Evolutionary conservation across 2,113 vertebrate species (phyloP).

Genomic region (Hymenochirus boettgeri): DNA sequence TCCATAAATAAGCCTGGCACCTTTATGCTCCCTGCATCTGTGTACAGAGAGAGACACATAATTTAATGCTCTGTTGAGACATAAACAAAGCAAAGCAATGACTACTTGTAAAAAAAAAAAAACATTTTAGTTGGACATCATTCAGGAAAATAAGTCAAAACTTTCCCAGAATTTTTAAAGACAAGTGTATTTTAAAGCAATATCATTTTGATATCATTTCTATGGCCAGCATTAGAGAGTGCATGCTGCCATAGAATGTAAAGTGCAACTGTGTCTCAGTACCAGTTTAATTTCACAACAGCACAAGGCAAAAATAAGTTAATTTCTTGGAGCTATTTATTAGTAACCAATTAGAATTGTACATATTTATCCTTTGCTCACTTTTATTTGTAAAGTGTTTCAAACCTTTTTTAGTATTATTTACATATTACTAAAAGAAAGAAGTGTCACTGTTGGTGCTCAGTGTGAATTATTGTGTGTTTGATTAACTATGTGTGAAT

Average conservation of each 20-base stretch:
- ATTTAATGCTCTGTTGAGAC: conserved; percentile 67
- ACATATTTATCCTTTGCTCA: no score
- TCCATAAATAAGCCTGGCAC: conserved; percentile 83
- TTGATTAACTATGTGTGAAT: no score
- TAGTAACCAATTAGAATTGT: not conserved
- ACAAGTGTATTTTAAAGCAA: conserved; percentile 39
- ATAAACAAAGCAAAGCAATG: conserved; percentile 59
- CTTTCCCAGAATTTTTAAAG: conserved; percentile 56
- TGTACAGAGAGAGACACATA: conserved; percentile 63
- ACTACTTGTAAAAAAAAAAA: conserved; percentile 67
- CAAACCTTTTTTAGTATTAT: no score
- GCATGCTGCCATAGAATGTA: not conserved
- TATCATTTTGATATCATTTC: not conserved
- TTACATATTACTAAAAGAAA: no score
- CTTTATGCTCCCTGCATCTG: conserved; percentile 78
- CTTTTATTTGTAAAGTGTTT: no score
- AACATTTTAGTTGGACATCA: conserved; percentile 59
- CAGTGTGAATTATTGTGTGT: no score
- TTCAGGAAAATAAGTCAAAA: conserved; percentile 59
- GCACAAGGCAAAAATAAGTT: no score
- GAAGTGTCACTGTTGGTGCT: no score
- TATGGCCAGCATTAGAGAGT: not conserved
- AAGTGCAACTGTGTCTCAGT: no score
- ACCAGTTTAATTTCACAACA: no score
- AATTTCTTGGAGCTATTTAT: no score